A percentile compares a stretch with the other conserved stretches of the same genome.
Conservation (phyloP, 2,888 invertebrate species). For the Bellardia bayeri region DNA sequence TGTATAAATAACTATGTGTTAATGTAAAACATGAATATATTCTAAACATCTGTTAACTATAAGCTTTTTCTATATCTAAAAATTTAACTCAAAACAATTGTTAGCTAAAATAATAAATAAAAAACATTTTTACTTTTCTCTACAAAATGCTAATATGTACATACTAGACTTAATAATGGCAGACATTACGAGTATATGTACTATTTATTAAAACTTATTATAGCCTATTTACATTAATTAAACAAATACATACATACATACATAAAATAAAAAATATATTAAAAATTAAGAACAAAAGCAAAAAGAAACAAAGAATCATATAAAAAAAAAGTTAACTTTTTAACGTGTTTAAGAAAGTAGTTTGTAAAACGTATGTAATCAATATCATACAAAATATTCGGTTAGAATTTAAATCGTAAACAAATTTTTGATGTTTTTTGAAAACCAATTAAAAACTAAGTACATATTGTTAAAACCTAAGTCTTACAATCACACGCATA, state of each 20-base stretch:
- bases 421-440: slow-evolving; percentile 28
- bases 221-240: slow-evolving; percentile 16
- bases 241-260: neutral
- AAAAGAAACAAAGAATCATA: slow-evolving; percentile 5
- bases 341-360: slow-evolving; percentile 14
- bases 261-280: neutral
- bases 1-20: slow-evolving; percentile 21
- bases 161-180: neutral
- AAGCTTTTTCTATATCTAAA: slow-evolving; percentile 13
- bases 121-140: neutral
- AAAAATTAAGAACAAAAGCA: neutral
- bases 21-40: slow-evolving; percentile 19
- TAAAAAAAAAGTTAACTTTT: slow-evolving; percentile 31
- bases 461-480: neutral
- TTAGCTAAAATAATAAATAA: slow-evolving; percentile 17
- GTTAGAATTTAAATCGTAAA: neutral
- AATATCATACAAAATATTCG: neutral
- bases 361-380: slow-evolving; percentile 4
- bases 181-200: neutral
- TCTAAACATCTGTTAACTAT: neutral
- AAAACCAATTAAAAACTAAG: neutral
- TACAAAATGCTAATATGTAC: slow-evolving; percentile 17
- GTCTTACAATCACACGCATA: neutral
- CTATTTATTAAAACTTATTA: neutral
- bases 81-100: neutral